Evolutionary conservation across 1,140 invertebrate species (phyloP).

Genomic region (Elymnias hypermnestra): DNA sequence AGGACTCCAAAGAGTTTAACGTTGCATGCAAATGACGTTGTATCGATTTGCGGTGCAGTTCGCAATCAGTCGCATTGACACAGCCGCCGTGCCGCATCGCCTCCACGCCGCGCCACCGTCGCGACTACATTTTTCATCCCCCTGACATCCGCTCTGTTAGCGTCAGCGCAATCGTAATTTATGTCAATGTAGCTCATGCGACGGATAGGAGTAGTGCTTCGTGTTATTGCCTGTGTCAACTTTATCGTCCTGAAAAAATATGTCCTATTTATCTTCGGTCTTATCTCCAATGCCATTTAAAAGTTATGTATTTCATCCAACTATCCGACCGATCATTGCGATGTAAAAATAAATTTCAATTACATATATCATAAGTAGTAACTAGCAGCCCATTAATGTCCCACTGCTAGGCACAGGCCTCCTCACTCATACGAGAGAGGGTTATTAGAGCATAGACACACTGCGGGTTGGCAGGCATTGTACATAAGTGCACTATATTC

Average conservation of each 20-base stretch:
- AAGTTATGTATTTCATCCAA: too few relatives aligned
- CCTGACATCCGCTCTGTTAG: constrained; percentile 41
- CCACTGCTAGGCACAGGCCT: too few relatives aligned
- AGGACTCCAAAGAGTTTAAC: constrained; percentile 1
- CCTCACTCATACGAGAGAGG: too few relatives aligned
- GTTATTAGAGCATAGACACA: too few relatives aligned
- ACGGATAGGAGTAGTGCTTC: constrained; percentile 32
- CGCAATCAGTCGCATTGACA: constrained; percentile 40
- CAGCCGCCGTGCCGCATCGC: constrained; percentile 23
- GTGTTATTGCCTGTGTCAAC: constrained; percentile 13
- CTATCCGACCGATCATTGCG: too few relatives aligned
- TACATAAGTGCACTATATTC: too few relatives aligned
- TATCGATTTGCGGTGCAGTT: constrained; percentile 33
- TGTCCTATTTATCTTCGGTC: neutral
- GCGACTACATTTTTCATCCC: constrained; percentile 49
- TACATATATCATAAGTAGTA: too few relatives aligned
- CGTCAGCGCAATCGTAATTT: constrained; percentile 42
- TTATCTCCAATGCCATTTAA: neutral
- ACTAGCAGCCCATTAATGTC: too few relatives aligned
- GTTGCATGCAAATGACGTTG: constrained; percentile 12
- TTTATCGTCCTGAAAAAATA: constrained; percentile 9
- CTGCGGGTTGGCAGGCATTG: too few relatives aligned
- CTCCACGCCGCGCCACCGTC: constrained; percentile 26
- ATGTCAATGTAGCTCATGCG: constrained; percentile 33
- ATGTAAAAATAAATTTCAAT: too few relatives aligned